Base-by-base conservation (phyloP, 2,888 invertebrate species). In the Stenodera caucasica region DNA sequence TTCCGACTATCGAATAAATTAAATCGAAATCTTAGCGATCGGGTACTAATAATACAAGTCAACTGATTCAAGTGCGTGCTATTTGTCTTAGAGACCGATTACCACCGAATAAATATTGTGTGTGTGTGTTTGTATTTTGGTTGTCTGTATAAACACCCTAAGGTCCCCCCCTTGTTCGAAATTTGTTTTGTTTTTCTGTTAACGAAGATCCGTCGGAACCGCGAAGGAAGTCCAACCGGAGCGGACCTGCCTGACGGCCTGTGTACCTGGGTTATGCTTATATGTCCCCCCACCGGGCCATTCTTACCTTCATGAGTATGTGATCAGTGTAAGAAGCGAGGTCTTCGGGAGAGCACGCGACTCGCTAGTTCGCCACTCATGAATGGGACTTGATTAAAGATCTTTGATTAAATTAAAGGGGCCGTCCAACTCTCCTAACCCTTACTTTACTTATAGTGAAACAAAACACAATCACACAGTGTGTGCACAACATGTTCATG, bases 291-390 rank as follows among this genome's bases (percentile, higher is more conserved):
- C 79, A 77, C 78, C 78, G 75, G 72, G 74, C 67, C 78, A 77
- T 75, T 80, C 79, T 78, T 79, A 78, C 78, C 79, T 77, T 79
- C 78, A 79, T 78, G 78, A 77, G 76, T 77, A 75, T 77, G 77
- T 79, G 79, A 79, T 81, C 80, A 81, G 81, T 81, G 77, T 75
- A 80, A 80, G 80, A 77, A 79, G 72, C 78, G 80, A 76, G 74
- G 77, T 79, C 80, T 78, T 77, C 77, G 77, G 76, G 77, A 75
- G 72, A 80, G 75, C 79, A 80, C 80, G 78, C 78, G 77, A 74
- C 68, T 65, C 67, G 69, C 67, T 57, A 50, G 50, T 49, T 59
- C 65, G 64, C 60, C 51, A 64, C 66, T 65, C 65, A 72, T 71
- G 71, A 70, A 72, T 72, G 71, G 65, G 67, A 66, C 67, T 61